Conservation (phyloP, 2,797 vertebrate genomes). For the Sarcoramphus papa region DNA sequence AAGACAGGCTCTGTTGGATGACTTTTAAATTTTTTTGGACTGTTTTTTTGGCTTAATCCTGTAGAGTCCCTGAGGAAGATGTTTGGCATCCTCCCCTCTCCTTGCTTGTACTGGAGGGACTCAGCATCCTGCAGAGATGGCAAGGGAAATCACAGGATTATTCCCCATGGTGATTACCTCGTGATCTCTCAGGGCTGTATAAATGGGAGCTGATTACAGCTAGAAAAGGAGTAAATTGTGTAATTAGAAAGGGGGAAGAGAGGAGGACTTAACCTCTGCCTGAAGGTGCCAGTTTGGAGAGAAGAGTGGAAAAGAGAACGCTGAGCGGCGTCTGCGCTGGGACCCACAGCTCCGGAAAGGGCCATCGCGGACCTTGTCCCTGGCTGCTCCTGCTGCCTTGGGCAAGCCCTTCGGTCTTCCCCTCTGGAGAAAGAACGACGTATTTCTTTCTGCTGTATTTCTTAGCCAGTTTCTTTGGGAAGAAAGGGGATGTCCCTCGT, state of each 20-base stretch:
- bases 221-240: conserved; percentile 51
- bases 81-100: background rate
- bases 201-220: conserved; percentile 58
- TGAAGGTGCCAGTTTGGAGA: background rate
- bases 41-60: background rate
- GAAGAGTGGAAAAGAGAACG: background rate
- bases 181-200: conserved; percentile 28
- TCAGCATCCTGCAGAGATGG: background rate
- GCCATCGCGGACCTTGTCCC: background rate
- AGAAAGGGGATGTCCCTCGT: background rate
- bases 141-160: conserved; percentile 46
- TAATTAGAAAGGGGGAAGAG: conserved; percentile 36
- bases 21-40: background rate
- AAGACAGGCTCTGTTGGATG: background rate
- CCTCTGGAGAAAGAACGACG: background rate
- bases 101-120: background rate
- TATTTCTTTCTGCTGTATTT: background rate
- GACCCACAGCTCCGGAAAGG: background rate
- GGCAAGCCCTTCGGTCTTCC: background rate
- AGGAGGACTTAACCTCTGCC: background rate
- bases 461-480: background rate
- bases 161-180: conserved; percentile 51
- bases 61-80: background rate
- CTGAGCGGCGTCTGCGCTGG: rapidly evolving
- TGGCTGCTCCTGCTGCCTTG: background rate